Evolutionary conservation across 2,113 vertebrate species (phyloP).

Genomic region (Ploceus nigricollis): DNA sequence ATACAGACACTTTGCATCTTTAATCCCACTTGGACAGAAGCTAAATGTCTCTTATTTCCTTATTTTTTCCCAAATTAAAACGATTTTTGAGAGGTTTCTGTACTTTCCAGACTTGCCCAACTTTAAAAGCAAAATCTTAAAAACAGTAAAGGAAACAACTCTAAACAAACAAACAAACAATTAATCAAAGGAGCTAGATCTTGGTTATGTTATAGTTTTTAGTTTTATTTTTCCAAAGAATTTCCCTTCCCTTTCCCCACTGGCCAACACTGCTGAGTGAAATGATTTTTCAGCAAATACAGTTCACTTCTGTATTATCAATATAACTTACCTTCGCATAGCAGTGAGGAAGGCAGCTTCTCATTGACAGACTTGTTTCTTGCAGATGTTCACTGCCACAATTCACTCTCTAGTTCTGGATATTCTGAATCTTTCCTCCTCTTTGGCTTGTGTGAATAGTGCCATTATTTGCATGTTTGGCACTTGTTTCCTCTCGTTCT

Average conservation of each 20-base stretch:
- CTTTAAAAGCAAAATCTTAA: not conserved
- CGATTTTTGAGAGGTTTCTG: not conserved
- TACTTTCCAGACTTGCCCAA: not conserved
- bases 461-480: not conserved
- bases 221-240: not conserved
- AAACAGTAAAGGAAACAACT: not conserved
- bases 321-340: not conserved
- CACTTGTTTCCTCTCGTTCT: not conserved
- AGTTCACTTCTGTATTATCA: not conserved
- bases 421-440: not conserved
- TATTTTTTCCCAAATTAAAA: not conserved
- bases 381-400: not conserved
- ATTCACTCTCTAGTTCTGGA: not conserved
- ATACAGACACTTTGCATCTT: not conserved
- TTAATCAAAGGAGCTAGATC: not conserved
- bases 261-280: not conserved
- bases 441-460: not conserved
- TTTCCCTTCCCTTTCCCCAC: not conserved
- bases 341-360: not conserved
- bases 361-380: not conserved
- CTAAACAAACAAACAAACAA: not conserved
- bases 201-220: not conserved
- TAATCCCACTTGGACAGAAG: not conserved
- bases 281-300: not conserved
- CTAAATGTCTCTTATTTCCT: not conserved